Base-by-base conservation (phyloP, 2,113 vertebrate genomes). In the Myanophis thanlyinensis region DNA sequence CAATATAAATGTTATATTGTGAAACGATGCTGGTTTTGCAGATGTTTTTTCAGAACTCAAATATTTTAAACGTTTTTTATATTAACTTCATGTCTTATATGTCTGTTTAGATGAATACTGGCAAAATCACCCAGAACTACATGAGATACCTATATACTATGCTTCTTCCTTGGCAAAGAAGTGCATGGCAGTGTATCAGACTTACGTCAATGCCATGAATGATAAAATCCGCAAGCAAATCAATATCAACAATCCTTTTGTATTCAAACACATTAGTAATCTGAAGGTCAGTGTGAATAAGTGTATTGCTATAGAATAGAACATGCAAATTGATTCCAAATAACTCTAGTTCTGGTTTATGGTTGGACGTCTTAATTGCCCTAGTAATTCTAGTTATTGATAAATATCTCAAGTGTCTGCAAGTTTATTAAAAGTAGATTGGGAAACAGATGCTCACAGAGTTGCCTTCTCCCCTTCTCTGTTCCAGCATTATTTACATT, bases 201-300 rank as follows among this genome's bases (percentile, higher is more conserved):
- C 99, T 0, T 99, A 99, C 0, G 99, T 99, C 84, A 99, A 99
- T 1, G 99, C 99, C 92, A 99, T 99, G 99, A 99, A 99, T 1
- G 99, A 99, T 97, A 99, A 99, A 95, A 99, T 99, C 95, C 99
- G 99, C 95, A 99, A 99, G 92, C 99, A 99, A 94, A 99, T 99
- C 96, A 99, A 99, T 96, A 98, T 99, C 96, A 99, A 99, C 95
- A 99, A 99, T 91, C 99, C 99, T 0, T 99, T 99, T 93, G 99
- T 99, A 91, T 99, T 99, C 97, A 99, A 99, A 95, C 99, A 99
- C 93, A 99, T 99, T 93, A 99, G 99, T 96, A 99, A 99, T 94
- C 97, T 99, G 30, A 99, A 99, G 98, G 99, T 99, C 91, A 96
- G 97, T 88, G 80, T 85, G 88, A 30, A 22, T 25, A 62, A 53